Base-by-base conservation (phyloP, 2,797 vertebrate species). In the Novumbra hubbsi region DNA sequence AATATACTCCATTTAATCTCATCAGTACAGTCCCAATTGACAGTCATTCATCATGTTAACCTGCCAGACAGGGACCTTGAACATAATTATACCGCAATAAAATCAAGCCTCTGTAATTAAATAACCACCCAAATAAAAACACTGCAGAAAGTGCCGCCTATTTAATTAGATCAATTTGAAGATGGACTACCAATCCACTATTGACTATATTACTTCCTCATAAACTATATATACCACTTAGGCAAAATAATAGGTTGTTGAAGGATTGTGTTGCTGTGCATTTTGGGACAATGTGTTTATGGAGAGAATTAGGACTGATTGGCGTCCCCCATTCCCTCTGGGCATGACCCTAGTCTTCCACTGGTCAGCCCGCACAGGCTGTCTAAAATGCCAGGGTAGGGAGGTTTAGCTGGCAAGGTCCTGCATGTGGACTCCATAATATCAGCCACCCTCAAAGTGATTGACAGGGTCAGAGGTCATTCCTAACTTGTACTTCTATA, bases 101-200 rank as follows among this genome's bases (percentile, higher is more conserved):
- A 87, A 88, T 86, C 80, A 83, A 55, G 70, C 71, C 65, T 83
- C 83, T 87, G 71, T 85, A 84, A 83, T 88, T 85, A 88, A 88
- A 85, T 80, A 84, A 76, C 76, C 78, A 74, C 80, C 74, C 76
- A 72, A 70, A 73, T 70, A 79, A 70, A 62, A 68, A 70, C 16
- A 9, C 72, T 76, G 75, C 71, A 77, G 45, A 52, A 27, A 70
- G 9, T 28, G 30, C 17, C 5, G n/a, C 49, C 16, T 32, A 16
- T 30, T 28, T 19, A 32, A 65, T 32, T 52, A 2, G 30, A 34
- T n/a, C 16, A 34, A 38, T 66, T 66, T 66, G 17, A 34, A 38
- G 65, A 67, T 38, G 8, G 17, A 41, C 4, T 69, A 76, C 67
- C 48, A 32, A 70, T 55, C 19, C 71, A 28, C 17, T 65, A 15